Evolutionary conservation across 2,888 invertebrate genomes (phyloP).

Genomic region (Trachelus troglodyta): DNA sequence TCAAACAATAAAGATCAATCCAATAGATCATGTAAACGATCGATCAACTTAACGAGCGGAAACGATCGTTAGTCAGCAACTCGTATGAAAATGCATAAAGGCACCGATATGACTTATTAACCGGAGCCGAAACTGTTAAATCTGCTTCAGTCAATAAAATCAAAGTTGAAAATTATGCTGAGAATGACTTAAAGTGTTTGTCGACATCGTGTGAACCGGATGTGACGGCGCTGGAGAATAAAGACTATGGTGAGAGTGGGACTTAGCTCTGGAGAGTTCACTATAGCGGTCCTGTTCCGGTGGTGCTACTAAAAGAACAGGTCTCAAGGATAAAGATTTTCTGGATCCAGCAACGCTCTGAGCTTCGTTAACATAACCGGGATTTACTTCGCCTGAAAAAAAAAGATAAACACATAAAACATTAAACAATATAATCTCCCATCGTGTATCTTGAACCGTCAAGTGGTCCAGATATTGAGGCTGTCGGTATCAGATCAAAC

Average conservation of each 20-base stretch:
- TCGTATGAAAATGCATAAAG: too few relatives aligned
- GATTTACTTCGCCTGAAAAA: constrained; percentile 85
- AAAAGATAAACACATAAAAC: background rate
- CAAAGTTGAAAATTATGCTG: constrained; percentile 62
- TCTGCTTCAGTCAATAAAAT: background rate
- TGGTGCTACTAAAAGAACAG: constrained; percentile 84
- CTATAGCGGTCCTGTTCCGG: constrained; percentile 67
- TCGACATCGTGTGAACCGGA: constrained; percentile 61
- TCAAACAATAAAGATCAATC: background rate
- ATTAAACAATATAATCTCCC: background rate
- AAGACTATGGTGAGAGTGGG: constrained; percentile 63
- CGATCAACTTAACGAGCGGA: background rate
- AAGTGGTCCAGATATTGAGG: background rate
- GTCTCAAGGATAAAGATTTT: constrained; percentile 87
- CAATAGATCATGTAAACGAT: background rate
- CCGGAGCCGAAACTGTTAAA: background rate
- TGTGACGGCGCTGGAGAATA: constrained; percentile 60
- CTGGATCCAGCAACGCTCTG: constrained; percentile 87
- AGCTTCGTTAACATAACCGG: constrained; percentile 87
- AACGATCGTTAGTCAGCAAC: background rate
- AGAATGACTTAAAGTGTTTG: constrained; percentile 61
- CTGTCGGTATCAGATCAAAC: background rate
- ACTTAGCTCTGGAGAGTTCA: constrained; percentile 62
- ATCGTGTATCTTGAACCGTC: too few relatives aligned
- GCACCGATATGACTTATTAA: too few relatives aligned